These are phyloP conservation scores for Electrona antarctica DNA, from an alignment of 2,113 vertebrate species.

Conservation along the genomic window DNA sequence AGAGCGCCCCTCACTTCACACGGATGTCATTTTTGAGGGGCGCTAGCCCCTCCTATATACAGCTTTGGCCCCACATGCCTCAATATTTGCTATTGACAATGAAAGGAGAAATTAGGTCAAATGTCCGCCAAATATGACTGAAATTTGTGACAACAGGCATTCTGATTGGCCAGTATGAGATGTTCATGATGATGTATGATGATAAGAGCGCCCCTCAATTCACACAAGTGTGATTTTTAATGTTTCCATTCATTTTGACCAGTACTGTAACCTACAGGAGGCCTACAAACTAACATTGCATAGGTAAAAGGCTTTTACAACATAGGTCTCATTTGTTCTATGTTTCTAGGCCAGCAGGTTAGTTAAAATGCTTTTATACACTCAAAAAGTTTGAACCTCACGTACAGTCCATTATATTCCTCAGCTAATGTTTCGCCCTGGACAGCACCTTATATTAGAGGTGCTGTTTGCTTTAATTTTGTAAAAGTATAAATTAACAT, in stretches of 20 bases:
- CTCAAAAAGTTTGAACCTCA: slow-evolving; percentile 36
- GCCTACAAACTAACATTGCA: neutral
- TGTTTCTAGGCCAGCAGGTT: slow-evolving; percentile 9
- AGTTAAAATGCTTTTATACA: slow-evolving; percentile 30
- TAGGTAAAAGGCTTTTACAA: slow-evolving; percentile 2
- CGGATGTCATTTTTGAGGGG: no score
- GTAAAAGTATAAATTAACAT: slow-evolving; percentile 43
- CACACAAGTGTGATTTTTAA: no score
- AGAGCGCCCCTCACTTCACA: no score
- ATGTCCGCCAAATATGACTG: no score
- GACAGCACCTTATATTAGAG: slow-evolving; percentile 40
- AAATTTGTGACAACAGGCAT: neutral
- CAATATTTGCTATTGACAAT: no score
- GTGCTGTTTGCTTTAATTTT: slow-evolving; percentile 53
- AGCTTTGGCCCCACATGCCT: no score
- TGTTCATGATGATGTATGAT: neutral
- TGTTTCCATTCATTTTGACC: neutral
- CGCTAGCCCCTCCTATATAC: no score
- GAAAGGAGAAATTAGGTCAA: no score
- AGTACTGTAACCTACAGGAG: neutral
- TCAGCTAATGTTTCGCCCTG: slow-evolving; percentile 39
- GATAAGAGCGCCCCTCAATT: no score
- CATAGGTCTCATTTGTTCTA: slow-evolving; percentile 5
- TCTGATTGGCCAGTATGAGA: neutral
- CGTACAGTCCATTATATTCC: neutral